Evolutionary conservation across 2,113 vertebrate genomes (phyloP), one percentile per base, ranked within the genome.

Genomic region (Coryphaenoides rupestris): DNA sequence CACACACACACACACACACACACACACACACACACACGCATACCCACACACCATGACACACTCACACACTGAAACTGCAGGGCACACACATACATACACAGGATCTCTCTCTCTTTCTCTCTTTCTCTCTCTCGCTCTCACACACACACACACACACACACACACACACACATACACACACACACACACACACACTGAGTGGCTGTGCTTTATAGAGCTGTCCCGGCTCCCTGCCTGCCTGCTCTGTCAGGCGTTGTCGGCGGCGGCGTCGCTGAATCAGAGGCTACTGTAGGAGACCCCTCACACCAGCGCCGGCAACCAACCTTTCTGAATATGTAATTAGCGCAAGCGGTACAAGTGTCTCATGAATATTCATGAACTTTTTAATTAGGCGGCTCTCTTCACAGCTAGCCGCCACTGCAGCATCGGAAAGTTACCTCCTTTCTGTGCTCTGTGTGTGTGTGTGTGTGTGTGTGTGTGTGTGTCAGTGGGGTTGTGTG

Each of bases 291-390:
- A 26, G 74, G 77, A 79, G 83, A 84, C 80, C 87, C 80, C 87
- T 89, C 83, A 85, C 82, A 77, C 84, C 80, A 84, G 75, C 76
- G 16, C 73, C 69, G 70, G 65, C 84, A 78, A 83, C 83, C 84
- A 82, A 87, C 81, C 84, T 86, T 84, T 88, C 89, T 93, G 92
- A 92, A 92, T 94, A 91, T 90, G 89, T 93, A 91, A 90, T 94
- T 92, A 91, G 79, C 92, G 89, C 91, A 89, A 92, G 93, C 88
- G 66, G 89, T 92, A 92, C 92, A 92, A 92, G 89, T 93, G 94
- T 91, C 88, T 91, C 88, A 94, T 96, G 93, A 94, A 95, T 97
- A 96, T 96, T 96, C 93, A 96, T 95, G 90, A 73, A 78, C 90
- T 88, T 92, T 95, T 95, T 94, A 95, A 96, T 95, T 94, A 96